phyloP scores from a whole-genome alignment of 2,113 vertebrate species.

The Eulacestoma nigropectus region DNA sequence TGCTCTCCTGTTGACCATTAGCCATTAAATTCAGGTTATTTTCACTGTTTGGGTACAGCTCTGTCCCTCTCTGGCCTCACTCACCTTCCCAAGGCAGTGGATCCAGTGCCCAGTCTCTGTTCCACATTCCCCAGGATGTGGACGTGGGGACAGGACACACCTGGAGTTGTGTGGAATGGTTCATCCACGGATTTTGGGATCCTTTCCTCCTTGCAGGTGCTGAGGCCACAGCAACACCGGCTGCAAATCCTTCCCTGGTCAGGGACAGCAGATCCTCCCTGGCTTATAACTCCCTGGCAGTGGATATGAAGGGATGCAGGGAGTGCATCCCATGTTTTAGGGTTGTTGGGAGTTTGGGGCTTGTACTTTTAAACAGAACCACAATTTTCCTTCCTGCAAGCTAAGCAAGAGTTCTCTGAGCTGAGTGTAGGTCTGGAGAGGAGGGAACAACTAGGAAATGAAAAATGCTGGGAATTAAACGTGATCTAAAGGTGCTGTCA shows the following conservation, averaged over 20 bases:
- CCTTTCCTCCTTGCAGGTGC: neutral
- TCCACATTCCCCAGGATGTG: fast-evolving
- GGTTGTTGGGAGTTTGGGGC: neutral
- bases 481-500: neutral
- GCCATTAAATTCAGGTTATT: neutral
- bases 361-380: neutral
- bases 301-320: neutral
- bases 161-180: fast-evolving
- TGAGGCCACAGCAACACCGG: neutral
- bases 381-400: neutral
- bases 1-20: neutral
- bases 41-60: neutral
- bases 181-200: neutral
- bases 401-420: neutral
- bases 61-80: neutral
- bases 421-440: neutral
- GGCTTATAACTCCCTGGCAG: neutral
- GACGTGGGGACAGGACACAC: neutral
- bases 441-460: neutral
- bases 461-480: slow-evolving; percentile 20
- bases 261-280: neutral
- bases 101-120: fast-evolving
- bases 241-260: neutral
- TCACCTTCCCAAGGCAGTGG: neutral
- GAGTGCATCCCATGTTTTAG: neutral